Percentiles rank a stretch among this genome's conserved stretches.
Conservation (phyloP, 2,113 vertebrate genomes). For the Psilopsiagon aurifrons region DNA sequence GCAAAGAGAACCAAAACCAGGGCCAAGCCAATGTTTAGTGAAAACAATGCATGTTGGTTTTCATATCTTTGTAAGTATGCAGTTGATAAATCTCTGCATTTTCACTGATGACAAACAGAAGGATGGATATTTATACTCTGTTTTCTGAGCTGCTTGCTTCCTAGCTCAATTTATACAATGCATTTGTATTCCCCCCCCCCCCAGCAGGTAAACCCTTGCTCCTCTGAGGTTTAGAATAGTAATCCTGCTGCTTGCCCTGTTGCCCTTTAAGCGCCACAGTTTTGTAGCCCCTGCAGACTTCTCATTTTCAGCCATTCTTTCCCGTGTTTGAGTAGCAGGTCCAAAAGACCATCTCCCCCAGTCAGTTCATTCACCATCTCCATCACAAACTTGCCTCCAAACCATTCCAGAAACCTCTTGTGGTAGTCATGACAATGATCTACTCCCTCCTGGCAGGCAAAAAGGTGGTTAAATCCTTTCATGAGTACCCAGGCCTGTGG, state of each 20-base stretch:
- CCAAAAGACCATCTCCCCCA: not conserved
- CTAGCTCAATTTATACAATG: fast-evolving
- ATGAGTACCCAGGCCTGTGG: not conserved
- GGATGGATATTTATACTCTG: not conserved
- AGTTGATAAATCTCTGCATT: not conserved
- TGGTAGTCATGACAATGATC: not conserved
- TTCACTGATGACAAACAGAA: not conserved
- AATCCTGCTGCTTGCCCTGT: not conserved
- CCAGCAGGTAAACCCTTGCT: not conserved
- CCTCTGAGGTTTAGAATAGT: not conserved
- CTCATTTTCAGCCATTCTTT: not conserved
- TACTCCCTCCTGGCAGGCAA: not conserved
- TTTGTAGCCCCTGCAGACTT: not conserved
- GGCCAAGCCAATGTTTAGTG: not conserved
- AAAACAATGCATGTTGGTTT: not conserved
- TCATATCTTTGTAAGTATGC: not conserved
- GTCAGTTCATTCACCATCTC: not conserved
- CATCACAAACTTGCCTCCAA: not conserved
- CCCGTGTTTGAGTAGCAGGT: not conserved
- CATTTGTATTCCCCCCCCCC: not conserved
- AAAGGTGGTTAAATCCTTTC: not conserved
- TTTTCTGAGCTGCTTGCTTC: not conserved
- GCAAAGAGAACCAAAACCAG: not conserved
- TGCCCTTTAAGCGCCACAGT: not conserved
- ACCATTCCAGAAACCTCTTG: not conserved